These are phyloP conservation scores for Acholoe squamosa DNA, from an alignment of 2,888 invertebrate species.

Conservation along the genomic window DNA sequence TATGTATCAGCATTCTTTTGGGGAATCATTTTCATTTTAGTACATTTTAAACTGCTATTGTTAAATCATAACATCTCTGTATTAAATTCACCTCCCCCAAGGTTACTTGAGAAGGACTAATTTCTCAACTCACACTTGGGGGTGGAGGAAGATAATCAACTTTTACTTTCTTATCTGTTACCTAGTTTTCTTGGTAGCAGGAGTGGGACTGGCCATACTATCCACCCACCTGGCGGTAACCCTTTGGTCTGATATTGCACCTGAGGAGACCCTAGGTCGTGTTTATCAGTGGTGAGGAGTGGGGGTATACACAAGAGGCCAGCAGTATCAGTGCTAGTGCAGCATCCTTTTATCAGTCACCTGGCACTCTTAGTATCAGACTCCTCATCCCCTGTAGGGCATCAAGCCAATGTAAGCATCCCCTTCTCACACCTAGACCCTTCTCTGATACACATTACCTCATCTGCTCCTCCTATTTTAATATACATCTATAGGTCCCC, in stretches of 20 bases:
- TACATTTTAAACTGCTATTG: too few relatives aligned
- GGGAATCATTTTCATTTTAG: too few relatives aligned
- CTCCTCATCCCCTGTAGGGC: background rate
- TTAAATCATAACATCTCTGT: too few relatives aligned
- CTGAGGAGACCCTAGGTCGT: background rate
- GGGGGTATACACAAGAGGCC: background rate
- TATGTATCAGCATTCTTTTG: too few relatives aligned
- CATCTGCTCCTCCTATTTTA: too few relatives aligned
- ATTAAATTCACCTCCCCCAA: too few relatives aligned
- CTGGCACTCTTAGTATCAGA: background rate
- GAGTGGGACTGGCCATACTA: background rate
- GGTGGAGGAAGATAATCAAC: too few relatives aligned
- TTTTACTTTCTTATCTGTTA: too few relatives aligned
- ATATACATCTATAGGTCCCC: too few relatives aligned
- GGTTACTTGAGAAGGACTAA: too few relatives aligned
- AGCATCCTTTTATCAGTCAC: background rate
- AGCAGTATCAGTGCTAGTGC: background rate
- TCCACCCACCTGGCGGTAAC: background rate
- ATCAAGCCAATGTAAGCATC: background rate
- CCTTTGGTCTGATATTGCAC: conserved; percentile 17
- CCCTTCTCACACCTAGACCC: conserved; percentile 6
- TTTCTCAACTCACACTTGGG: too few relatives aligned
- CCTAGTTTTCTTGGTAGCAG: background rate
- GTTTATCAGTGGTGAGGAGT: background rate
- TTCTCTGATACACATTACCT: too few relatives aligned